Conservation (phyloP, 2,888 invertebrate genomes). For the Auanema sp. region DNA sequence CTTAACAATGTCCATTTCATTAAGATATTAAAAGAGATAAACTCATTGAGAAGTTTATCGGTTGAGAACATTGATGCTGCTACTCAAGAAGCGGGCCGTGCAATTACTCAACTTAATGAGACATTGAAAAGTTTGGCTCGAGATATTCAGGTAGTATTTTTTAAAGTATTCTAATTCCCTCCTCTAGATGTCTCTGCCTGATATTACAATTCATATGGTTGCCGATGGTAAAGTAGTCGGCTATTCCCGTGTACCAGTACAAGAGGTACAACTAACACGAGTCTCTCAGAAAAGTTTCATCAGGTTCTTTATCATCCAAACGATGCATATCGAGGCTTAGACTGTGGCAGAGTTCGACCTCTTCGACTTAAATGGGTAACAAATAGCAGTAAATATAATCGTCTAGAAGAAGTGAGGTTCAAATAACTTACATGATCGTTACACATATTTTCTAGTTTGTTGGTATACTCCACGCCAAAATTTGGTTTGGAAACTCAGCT, state of each 20-base stretch:
- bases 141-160: conserved; percentile 17
- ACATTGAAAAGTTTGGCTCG: conserved; percentile 2
- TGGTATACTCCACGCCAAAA: conserved; percentile 46
- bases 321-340: conserved; percentile 32
- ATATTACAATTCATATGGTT: conserved; percentile 50
- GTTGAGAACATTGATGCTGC: conserved; percentile 12
- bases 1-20: not conserved
- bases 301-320: conserved; percentile 32
- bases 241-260: conserved; percentile 10
- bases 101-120: conserved; percentile 19
- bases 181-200: conserved; percentile 41
- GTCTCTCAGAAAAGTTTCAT: not conserved
- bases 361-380: conserved; percentile 39
- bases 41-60: conserved; percentile 18
- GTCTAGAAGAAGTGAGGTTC: conserved; percentile 24
- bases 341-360: conserved; percentile 31
- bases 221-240: conserved; percentile 50
- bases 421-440: not conserved
- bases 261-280: not conserved
- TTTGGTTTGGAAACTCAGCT: conserved; percentile 49
- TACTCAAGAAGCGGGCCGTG: conserved; percentile 18
- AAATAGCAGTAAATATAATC: conserved; percentile 25
- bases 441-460: conserved; percentile 29
- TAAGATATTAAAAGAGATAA: conserved; percentile 20
- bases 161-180: not conserved